Evolutionary conservation across 2,113 vertebrate genomes (phyloP).

Genomic region (Tautogolabrus adspersus): DNA sequence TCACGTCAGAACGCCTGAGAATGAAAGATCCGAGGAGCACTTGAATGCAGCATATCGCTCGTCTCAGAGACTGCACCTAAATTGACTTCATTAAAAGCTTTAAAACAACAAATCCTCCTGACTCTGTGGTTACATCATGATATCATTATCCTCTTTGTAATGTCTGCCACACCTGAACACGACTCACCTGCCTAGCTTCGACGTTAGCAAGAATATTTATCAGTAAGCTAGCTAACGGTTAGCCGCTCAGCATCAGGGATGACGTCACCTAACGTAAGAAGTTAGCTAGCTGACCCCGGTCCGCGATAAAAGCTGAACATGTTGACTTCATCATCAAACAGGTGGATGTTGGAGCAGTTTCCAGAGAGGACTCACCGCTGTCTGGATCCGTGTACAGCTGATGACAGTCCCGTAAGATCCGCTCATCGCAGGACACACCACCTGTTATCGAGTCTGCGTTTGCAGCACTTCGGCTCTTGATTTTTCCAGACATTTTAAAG

Average conservation of each 20-base stretch:
- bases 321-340: not conserved
- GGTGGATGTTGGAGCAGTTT: fast-evolving
- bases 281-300: not conserved
- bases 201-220: not conserved
- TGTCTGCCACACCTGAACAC: not conserved
- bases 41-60: not conserved
- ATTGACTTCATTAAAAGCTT: not conserved
- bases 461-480: constrained; percentile 81
- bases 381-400: constrained; percentile 82
- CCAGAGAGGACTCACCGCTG: constrained; percentile 77
- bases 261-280: not conserved
- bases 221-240: constrained; percentile 7
- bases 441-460: constrained; percentile 79
- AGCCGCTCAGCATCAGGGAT: not conserved
- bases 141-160: not conserved
- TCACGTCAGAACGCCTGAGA: not conserved
- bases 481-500: constrained; percentile 83
- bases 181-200: not conserved
- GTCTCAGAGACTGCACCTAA: not conserved
- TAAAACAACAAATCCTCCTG: not conserved
- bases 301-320: not conserved
- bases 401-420: constrained; percentile 86
- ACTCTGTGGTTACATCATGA: not conserved
- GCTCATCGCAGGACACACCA: constrained; percentile 83
- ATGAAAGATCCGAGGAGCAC: not conserved